Conservation (phyloP, 2,888 invertebrate genomes). For the Dicyrtoma fusca region DNA sequence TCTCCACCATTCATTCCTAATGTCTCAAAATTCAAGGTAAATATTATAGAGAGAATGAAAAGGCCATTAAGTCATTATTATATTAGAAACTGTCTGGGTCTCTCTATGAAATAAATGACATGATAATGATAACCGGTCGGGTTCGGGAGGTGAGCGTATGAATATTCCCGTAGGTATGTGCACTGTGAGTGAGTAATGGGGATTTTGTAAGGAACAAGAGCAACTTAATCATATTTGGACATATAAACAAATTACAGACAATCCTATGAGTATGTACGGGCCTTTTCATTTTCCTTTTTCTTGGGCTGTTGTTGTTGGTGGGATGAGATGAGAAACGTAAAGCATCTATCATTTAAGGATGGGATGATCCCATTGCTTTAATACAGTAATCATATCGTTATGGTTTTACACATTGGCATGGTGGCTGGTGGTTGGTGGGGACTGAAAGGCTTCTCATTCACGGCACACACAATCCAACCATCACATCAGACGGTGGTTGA, state of each 20-base stretch:
- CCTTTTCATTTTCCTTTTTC: background rate
- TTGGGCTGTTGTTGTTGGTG: background rate
- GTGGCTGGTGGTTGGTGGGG: too few relatives aligned
- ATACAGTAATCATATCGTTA: too few relatives aligned
- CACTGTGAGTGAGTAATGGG: background rate
- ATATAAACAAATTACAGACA: slow-evolving; percentile 11
- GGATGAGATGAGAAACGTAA: background rate
- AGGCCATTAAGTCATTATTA: background rate
- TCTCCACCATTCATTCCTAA: background rate
- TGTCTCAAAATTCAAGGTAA: background rate
- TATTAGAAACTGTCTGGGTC: background rate
- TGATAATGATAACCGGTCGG: background rate
- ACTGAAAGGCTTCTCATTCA: too few relatives aligned
- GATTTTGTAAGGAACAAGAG: slow-evolving; percentile 19
- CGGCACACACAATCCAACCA: too few relatives aligned
- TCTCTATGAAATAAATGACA: too few relatives aligned
- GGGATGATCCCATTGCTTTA: too few relatives aligned
- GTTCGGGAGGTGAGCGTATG: too few relatives aligned
- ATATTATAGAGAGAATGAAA: background rate
- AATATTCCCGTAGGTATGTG: background rate
- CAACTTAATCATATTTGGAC: slow-evolving; percentile 37
- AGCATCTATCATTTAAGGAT: slow-evolving; percentile 17
- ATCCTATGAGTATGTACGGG: too few relatives aligned
- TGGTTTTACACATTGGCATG: too few relatives aligned
- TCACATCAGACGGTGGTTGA: background rate